Evolutionary conservation across 2,888 invertebrate species (phyloP), one percentile per base, ranked within the genome.

Genomic region (Thereva nobilitata): DNA sequence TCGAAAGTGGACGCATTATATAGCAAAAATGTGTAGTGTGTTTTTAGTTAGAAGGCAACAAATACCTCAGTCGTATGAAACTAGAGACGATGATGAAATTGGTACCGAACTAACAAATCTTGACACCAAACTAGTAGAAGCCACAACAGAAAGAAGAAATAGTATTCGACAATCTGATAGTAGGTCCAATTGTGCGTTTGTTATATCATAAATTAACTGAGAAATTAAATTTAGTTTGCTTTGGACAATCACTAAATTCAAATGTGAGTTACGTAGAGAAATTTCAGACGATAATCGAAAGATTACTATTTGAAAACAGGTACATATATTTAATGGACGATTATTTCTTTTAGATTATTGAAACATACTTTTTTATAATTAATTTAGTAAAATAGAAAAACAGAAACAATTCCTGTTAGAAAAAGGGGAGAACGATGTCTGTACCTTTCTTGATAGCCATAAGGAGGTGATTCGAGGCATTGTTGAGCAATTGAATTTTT

Each of bases 391-490:
- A 59, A 59, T 59, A 50, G 56, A 57, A 53, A 61, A 42, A 63
- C 49, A 49, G 10, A 55, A 50, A 37, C 12, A 40, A 34, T 12
- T 23, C 23, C 23, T 23, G 5, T 34, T 8, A 6, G 42, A 50
- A 23, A 50, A 42, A 3, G 35, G 40, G 6, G 44, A 68, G 50
- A 44, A 38, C 9, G 49, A 49, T 3, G 61, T 66, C 5, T 57
- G 50, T 55, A 42, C 70, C n/a, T 78, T 79, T 64, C 68, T 80
- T 3, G 75, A 74, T 42, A 73, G 75, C 3, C 80, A 80, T 73
- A 77, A 78, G 53, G 68, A 73, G 35, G 77, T 77, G 65, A 67
- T 80, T 8, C 72, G 77, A 45, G 75, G 76, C 45, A 79, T 80
- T 44, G 78, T 80, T 54, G 75, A 74, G 67, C 71, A 70, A 70